Evolutionary conservation across 2,797 vertebrate genomes (phyloP).

Genomic region (Anguilla marmorata): DNA sequence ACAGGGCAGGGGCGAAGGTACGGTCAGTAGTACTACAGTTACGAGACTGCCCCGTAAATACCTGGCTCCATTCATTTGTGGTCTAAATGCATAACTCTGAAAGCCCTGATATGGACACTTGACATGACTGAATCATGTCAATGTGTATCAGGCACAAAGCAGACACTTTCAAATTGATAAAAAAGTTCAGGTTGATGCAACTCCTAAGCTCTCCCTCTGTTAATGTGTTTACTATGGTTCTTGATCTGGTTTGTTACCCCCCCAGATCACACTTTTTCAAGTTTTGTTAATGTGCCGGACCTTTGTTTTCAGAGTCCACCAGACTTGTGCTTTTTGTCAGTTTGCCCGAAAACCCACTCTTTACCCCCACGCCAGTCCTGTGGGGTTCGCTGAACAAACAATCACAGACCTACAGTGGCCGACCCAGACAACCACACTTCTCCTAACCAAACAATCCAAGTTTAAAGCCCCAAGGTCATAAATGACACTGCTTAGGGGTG

Average conservation of each 20-base stretch:
- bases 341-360: slow-evolving; percentile 50
- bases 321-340: slow-evolving; percentile 58
- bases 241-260: slow-evolving; percentile 50
- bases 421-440: slow-evolving; percentile 13
- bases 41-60: background rate
- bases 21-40: background rate
- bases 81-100: background rate
- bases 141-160: background rate
- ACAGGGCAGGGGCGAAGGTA: background rate
- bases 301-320: slow-evolving; percentile 61
- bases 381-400: background rate
- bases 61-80: background rate
- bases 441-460: background rate
- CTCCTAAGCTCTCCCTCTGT: background rate
- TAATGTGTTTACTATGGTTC: slow-evolving; percentile 2
- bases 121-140: background rate
- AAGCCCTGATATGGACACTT: background rate
- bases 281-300: slow-evolving; percentile 61
- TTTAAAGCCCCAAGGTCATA: slow-evolving; percentile 4
- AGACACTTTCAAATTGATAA: background rate
- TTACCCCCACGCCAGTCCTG: slow-evolving; percentile 13
- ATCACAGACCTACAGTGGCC: background rate
- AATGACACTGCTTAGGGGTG: background rate
- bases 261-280: slow-evolving; percentile 39
- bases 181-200: background rate